Percentiles rank a stretch among this genome's conserved stretches.
phyloP scores from a whole-genome alignment of 2,797 vertebrate species.

The Aphelocoma californica region DNA sequence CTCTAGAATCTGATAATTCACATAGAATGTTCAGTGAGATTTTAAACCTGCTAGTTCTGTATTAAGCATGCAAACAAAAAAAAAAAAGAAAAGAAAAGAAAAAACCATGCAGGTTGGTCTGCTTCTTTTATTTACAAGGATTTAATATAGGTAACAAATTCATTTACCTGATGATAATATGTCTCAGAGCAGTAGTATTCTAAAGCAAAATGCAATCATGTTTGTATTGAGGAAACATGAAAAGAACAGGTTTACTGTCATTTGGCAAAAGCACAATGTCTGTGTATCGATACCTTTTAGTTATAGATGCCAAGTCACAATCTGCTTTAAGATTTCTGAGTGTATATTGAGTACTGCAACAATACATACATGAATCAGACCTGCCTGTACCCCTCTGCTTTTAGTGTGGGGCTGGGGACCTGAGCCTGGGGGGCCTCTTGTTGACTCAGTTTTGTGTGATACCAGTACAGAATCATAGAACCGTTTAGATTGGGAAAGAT shows the following conservation, averaged over 20 bases:
- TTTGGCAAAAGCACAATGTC: slow-evolving; percentile 68
- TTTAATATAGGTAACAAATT: slow-evolving; percentile 63
- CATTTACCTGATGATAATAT: slow-evolving; percentile 42
- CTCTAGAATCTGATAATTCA: slow-evolving; percentile 66
- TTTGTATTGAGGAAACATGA: slow-evolving; percentile 57
- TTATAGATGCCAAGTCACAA: slow-evolving; percentile 64
- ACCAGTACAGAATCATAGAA: not conserved
- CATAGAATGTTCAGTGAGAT: slow-evolving; percentile 68
- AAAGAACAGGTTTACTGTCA: slow-evolving; percentile 74
- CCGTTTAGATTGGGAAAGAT: not conserved
- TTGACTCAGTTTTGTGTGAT: not conserved
- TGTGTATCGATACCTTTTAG: slow-evolving; percentile 66
- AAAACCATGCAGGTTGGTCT: slow-evolving; percentile 55
- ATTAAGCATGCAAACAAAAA: slow-evolving; percentile 72
- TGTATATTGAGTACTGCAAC: not conserved
- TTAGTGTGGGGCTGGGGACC: not conserved
- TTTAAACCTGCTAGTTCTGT: slow-evolving; percentile 72
- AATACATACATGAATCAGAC: slow-evolving; percentile 45
- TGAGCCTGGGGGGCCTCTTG: not conserved
- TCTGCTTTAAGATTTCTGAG: slow-evolving; percentile 60
- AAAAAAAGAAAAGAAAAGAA: not conserved
- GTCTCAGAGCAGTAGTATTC: slow-evolving; percentile 49
- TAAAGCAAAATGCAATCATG: slow-evolving; percentile 55
- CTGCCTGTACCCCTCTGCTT: slow-evolving; percentile 40
- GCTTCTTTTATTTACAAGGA: slow-evolving; percentile 71